A percentile compares a stretch with the other conserved stretches of the same genome.
Evolutionary conservation across 2,113 vertebrate species (phyloP).

Genomic region (Acinonyx jubatus): DNA sequence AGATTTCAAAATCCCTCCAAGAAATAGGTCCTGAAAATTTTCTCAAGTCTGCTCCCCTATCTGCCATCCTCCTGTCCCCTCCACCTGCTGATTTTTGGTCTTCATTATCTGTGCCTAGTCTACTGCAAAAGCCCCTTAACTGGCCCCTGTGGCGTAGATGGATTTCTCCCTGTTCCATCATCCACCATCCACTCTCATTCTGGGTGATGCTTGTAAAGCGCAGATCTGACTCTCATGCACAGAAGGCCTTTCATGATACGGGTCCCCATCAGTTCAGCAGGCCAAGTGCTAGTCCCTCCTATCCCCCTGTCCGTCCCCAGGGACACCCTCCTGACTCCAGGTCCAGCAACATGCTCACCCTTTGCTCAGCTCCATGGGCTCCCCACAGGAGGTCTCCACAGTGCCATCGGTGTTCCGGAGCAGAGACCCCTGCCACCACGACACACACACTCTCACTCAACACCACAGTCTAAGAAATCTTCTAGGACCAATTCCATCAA

Average conservation of each 20-base stretch:
- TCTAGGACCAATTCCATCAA: not conserved
- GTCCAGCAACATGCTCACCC: not conserved
- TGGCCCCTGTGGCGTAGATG: not conserved
- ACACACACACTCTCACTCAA: not conserved
- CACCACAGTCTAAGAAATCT: not conserved
- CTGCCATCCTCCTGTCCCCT: not conserved
- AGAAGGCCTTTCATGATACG: too few relatives aligned
- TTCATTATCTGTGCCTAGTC: not conserved
- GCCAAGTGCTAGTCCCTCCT: too few relatives aligned
- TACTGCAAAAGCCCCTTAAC: not conserved
- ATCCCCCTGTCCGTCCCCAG: not conserved
- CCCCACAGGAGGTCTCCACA: not conserved
- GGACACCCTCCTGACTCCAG: not conserved
- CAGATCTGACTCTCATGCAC: not conserved
- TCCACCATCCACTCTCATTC: not conserved
- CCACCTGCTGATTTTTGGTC: not conserved
- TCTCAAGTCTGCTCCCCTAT: not conserved
- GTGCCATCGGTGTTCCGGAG: not conserved
- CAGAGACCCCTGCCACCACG: too few relatives aligned
- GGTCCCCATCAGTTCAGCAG: not conserved
- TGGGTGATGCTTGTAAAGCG: not conserved
- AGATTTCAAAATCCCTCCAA: not conserved
- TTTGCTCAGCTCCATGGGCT: not conserved
- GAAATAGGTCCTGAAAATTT: not conserved
- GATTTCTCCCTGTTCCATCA: not conserved